A percentile compares a stretch with the other conserved stretches of the same genome.
phyloP scores from a whole-genome alignment of 2,888 invertebrate genomes.

The Agonopterix arenella region DNA sequence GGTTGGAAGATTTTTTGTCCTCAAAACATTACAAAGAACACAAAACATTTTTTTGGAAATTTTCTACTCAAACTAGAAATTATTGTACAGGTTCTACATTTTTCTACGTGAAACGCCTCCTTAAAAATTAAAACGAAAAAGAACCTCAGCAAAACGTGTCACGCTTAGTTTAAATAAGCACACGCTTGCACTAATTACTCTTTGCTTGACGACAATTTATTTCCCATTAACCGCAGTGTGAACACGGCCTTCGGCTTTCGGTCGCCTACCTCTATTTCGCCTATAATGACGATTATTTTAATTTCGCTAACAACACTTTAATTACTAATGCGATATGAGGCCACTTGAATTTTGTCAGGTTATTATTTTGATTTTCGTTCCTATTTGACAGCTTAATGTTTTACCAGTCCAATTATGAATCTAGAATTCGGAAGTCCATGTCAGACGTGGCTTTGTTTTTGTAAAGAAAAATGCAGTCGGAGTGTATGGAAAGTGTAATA shows the following conservation, averaged over 20 bases:
- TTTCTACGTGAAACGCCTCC: conserved; percentile 18
- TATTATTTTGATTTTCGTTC: conserved; percentile 6
- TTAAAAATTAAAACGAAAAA: conserved; percentile 37
- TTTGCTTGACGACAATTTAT: conserved; percentile 67
- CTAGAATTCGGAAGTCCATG: too few relatives aligned
- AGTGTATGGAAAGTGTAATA: too few relatives aligned
- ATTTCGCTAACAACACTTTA: conserved; percentile 74
- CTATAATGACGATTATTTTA: conserved; percentile 60
- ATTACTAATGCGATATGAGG: conserved; percentile 48
- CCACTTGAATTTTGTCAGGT: conserved; percentile 21
- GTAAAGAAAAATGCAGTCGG: too few relatives aligned
- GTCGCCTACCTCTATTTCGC: conserved; percentile 46
- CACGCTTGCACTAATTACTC: conserved; percentile 59
- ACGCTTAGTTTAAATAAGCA: conserved; percentile 61
- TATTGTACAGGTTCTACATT: too few relatives aligned
- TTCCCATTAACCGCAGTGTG: conserved; percentile 58
- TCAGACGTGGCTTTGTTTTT: too few relatives aligned
- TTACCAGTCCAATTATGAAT: too few relatives aligned
- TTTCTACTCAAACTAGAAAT: too few relatives aligned
- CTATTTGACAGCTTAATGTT: too few relatives aligned
- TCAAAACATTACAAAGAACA: too few relatives aligned
- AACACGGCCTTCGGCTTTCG: conserved; percentile 59
- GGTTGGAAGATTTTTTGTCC: too few relatives aligned
- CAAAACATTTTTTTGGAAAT: too few relatives aligned
- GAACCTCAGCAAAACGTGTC: conserved; percentile 38